Evolutionary conservation across 2,113 vertebrate species (phyloP).

Genomic region (Bos javanicus): DNA sequence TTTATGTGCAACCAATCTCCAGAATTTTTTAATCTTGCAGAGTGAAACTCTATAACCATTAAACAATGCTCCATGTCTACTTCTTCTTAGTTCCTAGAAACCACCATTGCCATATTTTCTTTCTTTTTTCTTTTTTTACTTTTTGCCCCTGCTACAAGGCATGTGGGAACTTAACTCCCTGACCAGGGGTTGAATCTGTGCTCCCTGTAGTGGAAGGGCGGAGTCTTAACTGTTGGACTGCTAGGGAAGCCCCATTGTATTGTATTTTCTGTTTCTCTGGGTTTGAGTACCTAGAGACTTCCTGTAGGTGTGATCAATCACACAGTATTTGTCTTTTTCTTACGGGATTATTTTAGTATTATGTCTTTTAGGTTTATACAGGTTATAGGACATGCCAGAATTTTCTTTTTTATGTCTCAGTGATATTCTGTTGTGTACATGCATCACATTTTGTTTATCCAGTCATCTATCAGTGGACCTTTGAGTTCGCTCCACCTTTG

Average conservation of each 20-base stretch:
- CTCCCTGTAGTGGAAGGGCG: not conserved
- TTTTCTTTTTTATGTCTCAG: not conserved
- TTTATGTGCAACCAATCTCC: not conserved
- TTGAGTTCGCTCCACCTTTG: not conserved
- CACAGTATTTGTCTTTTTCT: not conserved
- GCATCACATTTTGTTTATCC: not conserved
- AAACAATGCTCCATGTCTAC: not conserved
- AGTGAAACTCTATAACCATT: not conserved
- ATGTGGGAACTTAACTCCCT: not conserved
- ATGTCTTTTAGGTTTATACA: not conserved
- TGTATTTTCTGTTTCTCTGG: not conserved
- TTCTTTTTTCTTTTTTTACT: not conserved
- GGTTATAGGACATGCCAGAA: not conserved
- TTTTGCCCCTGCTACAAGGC: not conserved
- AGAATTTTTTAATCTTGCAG: not conserved
- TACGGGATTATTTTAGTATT: not conserved
- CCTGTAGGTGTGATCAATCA: not conserved
- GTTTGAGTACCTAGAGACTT: not conserved
- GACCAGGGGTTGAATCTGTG: not conserved
- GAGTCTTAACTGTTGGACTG: rapidly evolving
- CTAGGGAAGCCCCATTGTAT: not conserved
- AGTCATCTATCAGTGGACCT: not conserved
- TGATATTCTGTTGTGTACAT: not conserved
- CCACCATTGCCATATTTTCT: not conserved
- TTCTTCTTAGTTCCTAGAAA: not conserved